phyloP scores from a whole-genome alignment of 1,140 invertebrate species.

The Harlomillsia oculata region DNA sequence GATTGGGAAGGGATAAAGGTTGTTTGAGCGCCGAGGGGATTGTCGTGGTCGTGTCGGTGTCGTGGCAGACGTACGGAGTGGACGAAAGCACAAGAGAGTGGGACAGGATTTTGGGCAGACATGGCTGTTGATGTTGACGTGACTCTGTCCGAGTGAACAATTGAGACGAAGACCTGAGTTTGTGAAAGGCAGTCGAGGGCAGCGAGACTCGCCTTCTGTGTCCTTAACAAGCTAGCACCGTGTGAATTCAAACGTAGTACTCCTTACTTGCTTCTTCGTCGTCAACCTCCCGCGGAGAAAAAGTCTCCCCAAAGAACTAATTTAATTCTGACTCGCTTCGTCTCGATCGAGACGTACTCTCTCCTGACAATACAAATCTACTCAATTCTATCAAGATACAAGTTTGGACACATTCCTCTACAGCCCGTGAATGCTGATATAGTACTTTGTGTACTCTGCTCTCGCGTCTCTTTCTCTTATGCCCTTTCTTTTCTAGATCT shows the following conservation, averaged over 20 bases:
- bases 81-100: background rate
- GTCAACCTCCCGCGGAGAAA: background rate
- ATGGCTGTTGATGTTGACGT: too few relatives aligned
- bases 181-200: too few relatives aligned
- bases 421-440: background rate
- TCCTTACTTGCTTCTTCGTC: background rate
- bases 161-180: too few relatives aligned
- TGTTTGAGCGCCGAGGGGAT: background rate
- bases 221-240: constrained; percentile 17
- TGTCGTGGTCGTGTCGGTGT: background rate
- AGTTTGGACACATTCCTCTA: background rate
- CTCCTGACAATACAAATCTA: constrained; percentile 14
- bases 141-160: too few relatives aligned
- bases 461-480: too few relatives aligned
- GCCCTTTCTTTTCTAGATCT: too few relatives aligned
- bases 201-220: too few relatives aligned
- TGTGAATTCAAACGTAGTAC: constrained; percentile 11
- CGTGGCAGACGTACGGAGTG: background rate
- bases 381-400: background rate
- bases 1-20: constrained; percentile 1
- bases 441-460: too few relatives aligned
- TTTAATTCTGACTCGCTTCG: constrained; percentile 27
- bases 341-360: constrained; percentile 15
- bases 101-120: too few relatives aligned
- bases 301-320: constrained; percentile 18